Base-by-base conservation (phyloP, 2,113 vertebrate species). In the Elephantulus edwardii region DNA sequence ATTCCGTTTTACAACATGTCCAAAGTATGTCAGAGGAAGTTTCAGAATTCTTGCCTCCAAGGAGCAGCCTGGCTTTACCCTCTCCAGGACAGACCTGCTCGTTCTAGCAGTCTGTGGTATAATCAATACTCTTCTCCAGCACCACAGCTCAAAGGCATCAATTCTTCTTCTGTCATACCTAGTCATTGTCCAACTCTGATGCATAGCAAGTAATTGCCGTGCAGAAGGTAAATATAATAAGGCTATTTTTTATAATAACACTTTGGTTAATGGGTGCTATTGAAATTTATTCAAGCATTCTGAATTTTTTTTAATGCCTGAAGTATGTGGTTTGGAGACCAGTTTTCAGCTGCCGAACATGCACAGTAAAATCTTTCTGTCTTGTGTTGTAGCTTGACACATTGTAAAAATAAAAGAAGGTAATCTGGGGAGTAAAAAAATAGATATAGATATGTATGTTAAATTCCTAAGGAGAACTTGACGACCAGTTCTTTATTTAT, bases 371-470 rank as follows among this genome's bases (percentile, higher is more conserved):
- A 52, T 19, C 8, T 66, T 79, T 91, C 70, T 91, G 52, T 89
- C 60, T 84, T 92, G 8, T 30, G 6, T 72, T 60, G 40, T 0
- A 58, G 40, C n/a, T 75, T 83, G 44, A 35, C 30, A 86, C n/a
- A 92, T 35, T 78, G 11, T 87, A 50, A 90, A 77, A 79, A 62
- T 70, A 62, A 78, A 48, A 26, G 46, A 93, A 76, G 7, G 28
- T 2, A 44, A 33, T 94, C 12, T 42, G 79, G 76, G 58, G 30
- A 68, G 9, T 30, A 87, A 89, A 66, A 68, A 72, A 68, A 14
- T 72, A 24, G 74, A 22, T 11, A 56, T 50, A 50, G 16, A 50
- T 50, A 50, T 10, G 48, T n/a, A 38, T 54, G 7, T 89, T 88
- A 78, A 38, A 48, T 77, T 91, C 90, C n/a, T 82, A 17, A 35